phyloP scores from a whole-genome alignment of 2,797 vertebrate genomes.

The Masticophis lateralis region DNA sequence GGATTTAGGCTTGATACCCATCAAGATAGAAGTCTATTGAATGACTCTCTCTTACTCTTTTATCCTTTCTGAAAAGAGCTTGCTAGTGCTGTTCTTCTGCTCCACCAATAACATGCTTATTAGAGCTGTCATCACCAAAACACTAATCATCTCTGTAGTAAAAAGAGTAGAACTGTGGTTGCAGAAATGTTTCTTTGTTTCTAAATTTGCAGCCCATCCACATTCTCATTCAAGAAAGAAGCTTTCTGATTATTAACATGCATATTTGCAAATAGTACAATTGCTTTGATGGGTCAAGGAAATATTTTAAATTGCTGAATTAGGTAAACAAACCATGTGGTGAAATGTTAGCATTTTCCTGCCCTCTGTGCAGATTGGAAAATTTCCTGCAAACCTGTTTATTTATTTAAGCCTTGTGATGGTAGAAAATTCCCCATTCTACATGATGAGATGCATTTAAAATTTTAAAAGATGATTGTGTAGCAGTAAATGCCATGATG shows the following conservation, averaged over 20 bases:
- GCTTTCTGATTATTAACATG: not conserved
- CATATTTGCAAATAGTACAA: not conserved
- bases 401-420: not conserved
- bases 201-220: not conserved
- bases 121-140: not conserved
- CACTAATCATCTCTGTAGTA: not conserved
- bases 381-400: not conserved
- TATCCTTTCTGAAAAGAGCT: not conserved
- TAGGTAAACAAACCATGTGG: not conserved
- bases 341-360: not conserved
- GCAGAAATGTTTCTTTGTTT: not conserved
- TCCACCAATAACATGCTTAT: not conserved
- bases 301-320: not conserved
- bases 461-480: not conserved
- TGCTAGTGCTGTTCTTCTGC: not conserved
- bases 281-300: not conserved
- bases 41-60: not conserved
- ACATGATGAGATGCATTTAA: not conserved
- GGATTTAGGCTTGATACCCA: not conserved
- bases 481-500: not conserved
- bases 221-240: not conserved
- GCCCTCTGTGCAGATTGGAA: not conserved
- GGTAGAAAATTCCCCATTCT: not conserved
- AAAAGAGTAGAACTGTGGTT: not conserved
- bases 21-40: not conserved